Evolutionary conservation across 2,888 invertebrate genomes (phyloP), one percentile per base, ranked within the genome.

Genomic region (Tachina lurida): DNA sequence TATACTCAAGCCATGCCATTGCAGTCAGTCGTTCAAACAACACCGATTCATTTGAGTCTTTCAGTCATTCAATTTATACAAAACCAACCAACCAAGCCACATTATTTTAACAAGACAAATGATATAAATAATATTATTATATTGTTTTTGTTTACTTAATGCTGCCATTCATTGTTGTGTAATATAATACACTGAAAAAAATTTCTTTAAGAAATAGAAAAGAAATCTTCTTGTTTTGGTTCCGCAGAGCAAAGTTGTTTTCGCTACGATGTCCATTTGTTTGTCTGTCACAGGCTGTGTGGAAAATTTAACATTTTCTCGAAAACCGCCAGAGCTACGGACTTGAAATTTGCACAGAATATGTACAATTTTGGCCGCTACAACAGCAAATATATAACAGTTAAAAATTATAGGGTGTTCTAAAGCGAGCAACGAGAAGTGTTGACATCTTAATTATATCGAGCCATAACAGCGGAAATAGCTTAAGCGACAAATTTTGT

Each of bases 31-130:
- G 56, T 3, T 56, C 45, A 43, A 1, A 54, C 54, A 63, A 45
- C 10, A 54, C 39, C n/a, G 39, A n/a, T 17, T 39, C 56, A 10
- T 0, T 31, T 47, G 47, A 56, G 12, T n/a, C 7, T 39, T 63
- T 73, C 47, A 56, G 56, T 56, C 63, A 79, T 73, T 79, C 63
- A 63, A 73, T 73, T 79, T 79, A 73, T 56, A 79, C 54, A 65
- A 79, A 73, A 79, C 71, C 63, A 73, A 47, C 47, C 63, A 73
- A 31, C 31, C 5, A 31, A 7, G 7, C 56, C 56, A 65, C 39
- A 65, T 68, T 75, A 75, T 75, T 75, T 68, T 54, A 81, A 68
- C 75, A 81, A 60, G 68, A 75, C 75, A 81, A 81, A 70, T 68
- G 75, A 68, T 81, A 75, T 45, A 81, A 81, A 81, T 75, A 68